Conservation (phyloP, 2,888 invertebrate genomes). For the Hylaea fasciaria region DNA sequence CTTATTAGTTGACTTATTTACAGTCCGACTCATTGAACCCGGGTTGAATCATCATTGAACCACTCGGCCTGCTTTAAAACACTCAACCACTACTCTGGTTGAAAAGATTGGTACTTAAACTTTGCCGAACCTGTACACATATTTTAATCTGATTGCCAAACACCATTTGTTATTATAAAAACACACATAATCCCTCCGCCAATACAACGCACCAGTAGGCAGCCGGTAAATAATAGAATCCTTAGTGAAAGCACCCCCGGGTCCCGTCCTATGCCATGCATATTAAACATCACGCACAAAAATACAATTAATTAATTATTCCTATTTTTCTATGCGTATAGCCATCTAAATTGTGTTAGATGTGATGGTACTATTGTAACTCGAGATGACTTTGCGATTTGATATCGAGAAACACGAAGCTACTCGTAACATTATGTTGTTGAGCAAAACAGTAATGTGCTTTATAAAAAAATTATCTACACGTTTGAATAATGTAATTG, state of each 20-base stretch:
- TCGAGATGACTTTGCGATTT: constrained; percentile 5
- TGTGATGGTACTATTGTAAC: constrained; percentile 23
- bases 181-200: constrained; percentile 37
- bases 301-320: constrained; percentile 79
- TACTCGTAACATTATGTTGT: neutral
- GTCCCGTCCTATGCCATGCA: constrained; percentile 53
- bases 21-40: too few species aligned
- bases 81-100: too few species aligned
- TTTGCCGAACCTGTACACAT: constrained; percentile 4
- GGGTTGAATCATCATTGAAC: too few species aligned
- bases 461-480: too few species aligned
- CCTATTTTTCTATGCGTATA: constrained; percentile 70
- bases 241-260: constrained; percentile 40
- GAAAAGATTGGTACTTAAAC: too few species aligned
- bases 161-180: constrained; percentile 32
- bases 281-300: constrained; percentile 75
- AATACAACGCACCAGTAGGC: constrained; percentile 29
- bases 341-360: constrained; percentile 41
- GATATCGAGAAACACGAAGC: neutral
- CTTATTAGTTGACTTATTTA: too few species aligned
- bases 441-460: too few species aligned
- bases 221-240: constrained; percentile 36
- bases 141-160: constrained; percentile 29
- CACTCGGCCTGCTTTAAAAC: too few species aligned
- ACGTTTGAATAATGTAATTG: too few species aligned